These are phyloP conservation scores for Characodon lateralis DNA, from an alignment of 2,797 vertebrate genomes.

Conservation along the genomic window DNA sequence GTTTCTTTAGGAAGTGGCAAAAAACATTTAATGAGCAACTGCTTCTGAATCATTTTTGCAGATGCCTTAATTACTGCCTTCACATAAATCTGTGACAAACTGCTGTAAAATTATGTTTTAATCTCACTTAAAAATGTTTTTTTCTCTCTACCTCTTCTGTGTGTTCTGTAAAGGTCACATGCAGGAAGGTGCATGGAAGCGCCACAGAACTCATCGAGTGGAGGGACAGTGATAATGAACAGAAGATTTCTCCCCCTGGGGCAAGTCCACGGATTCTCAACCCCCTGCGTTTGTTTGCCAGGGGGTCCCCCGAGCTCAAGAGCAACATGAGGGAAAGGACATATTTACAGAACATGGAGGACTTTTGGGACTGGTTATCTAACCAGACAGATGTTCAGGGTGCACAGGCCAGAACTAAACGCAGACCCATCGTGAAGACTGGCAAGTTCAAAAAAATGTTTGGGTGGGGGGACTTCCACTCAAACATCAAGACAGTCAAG, in stretches of 20 bases:
- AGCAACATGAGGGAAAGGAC: constrained; percentile 85
- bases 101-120: background rate
- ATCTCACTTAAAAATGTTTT: constrained; percentile 7
- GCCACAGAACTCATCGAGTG: constrained; percentile 88
- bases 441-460: constrained; percentile 99
- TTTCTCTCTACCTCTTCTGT: constrained; percentile 49
- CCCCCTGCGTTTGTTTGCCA: constrained; percentile 93
- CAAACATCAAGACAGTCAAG: constrained; percentile 99
- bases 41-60: background rate
- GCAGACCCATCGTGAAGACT: constrained; percentile 98
- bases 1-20: too few relatives aligned
- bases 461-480: constrained; percentile 99
- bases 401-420: constrained; percentile 93
- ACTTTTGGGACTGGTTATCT: constrained; percentile 99
- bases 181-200: constrained; percentile 80
- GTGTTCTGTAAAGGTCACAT: constrained; percentile 84
- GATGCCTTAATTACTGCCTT: background rate
- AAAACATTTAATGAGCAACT: background rate
- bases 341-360: constrained; percentile 90
- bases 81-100: background rate
- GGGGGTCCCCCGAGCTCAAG: constrained; percentile 87
- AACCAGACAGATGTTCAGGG: constrained; percentile 94
- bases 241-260: constrained; percentile 85
- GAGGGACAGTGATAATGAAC: constrained; percentile 85
- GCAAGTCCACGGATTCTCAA: constrained; percentile 89